A percentile compares a stretch with the other conserved stretches of the same genome.
Conservation (phyloP, 53 echinoderm and acorn worm species). For the Temnopleurus reevesii region DNA sequence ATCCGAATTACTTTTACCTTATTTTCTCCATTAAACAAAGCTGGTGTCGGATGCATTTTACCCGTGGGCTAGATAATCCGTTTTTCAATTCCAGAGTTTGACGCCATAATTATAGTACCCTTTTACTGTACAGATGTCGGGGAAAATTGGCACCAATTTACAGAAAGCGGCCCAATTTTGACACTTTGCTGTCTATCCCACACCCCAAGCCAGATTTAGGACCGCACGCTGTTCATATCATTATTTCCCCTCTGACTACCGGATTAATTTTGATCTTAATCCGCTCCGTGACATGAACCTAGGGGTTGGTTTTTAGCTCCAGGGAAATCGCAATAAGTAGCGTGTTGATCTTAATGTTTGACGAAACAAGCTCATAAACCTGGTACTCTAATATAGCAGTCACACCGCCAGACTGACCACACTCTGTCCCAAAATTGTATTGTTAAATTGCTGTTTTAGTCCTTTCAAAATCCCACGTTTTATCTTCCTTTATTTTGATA, state of each 20-base stretch:
- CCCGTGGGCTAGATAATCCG: not conserved
- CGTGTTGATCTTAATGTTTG: not conserved
- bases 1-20: not conserved
- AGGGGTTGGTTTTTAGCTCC: not conserved
- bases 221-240: not conserved
- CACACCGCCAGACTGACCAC: too few species aligned
- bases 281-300: not conserved
- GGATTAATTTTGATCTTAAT: conserved; percentile 14
- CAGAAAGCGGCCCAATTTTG: conserved; percentile 11
- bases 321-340: conserved; percentile 26
- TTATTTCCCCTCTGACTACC: not conserved
- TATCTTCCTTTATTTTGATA: too few species aligned
- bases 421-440: too few species aligned
- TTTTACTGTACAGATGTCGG: not conserved
- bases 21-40: not conserved
- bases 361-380: not conserved
- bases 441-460: too few species aligned
- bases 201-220: not conserved
- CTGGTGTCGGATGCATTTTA: not conserved
- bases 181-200: not conserved
- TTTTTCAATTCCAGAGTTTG: not conserved
- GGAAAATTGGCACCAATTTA: conserved; percentile 15
- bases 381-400: too few species aligned
- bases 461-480: too few species aligned
- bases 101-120: not conserved